Base-by-base conservation (phyloP, 2,888 invertebrate genomes). In the Cheilosia soror region DNA sequence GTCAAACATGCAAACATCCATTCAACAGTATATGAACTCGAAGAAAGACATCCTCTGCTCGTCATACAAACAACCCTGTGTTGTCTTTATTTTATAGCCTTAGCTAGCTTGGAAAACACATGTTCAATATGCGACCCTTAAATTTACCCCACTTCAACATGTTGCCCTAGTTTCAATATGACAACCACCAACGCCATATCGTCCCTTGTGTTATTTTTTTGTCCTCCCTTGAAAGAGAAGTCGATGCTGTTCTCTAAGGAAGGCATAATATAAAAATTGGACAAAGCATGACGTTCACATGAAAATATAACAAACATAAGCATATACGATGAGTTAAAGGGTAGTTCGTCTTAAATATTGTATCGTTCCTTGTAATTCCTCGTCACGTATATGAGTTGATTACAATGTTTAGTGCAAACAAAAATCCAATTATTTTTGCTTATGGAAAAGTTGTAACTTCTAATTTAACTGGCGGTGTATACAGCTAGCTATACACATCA, bases 101-200 rank as follows among this genome's bases (percentile, higher is more conserved):
- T 7, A 53, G 60, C 53, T 68, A 60, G 55, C 65, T 65, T 27
- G 51, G 27, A 60, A 60, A 66, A 78, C 62, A 69, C 69, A 63
- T 77, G 69, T 77, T 78, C 77, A 71, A 69, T 78, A 63, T 78
- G 55, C 63, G 69, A 51, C 77, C 69, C 69, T 78, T 78, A 71
- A 78, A 63, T 51, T 40, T 47, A 27, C 63, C 49, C 68, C 62
- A 27, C 77, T 49, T 77, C 42, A 60, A 60, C 55, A 65, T 68
- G 60, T 76, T 65, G 29, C 53, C 60, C 57, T 58, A 51, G 60
- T 60, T 66, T 58, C 75, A 58, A 66, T 66, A 58, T 49, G 63
- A 6, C 7, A 49, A 20, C 42, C 33, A 20, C 58, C 20, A 37
- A 58, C 57, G 57, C 42, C 47, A 47, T 20, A 58, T 66, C 66